A percentile compares a stretch with the other conserved stretches of the same genome.
Evolutionary conservation across 2,113 vertebrate genomes (phyloP).

Genomic region (Struthidea cinerea): DNA sequence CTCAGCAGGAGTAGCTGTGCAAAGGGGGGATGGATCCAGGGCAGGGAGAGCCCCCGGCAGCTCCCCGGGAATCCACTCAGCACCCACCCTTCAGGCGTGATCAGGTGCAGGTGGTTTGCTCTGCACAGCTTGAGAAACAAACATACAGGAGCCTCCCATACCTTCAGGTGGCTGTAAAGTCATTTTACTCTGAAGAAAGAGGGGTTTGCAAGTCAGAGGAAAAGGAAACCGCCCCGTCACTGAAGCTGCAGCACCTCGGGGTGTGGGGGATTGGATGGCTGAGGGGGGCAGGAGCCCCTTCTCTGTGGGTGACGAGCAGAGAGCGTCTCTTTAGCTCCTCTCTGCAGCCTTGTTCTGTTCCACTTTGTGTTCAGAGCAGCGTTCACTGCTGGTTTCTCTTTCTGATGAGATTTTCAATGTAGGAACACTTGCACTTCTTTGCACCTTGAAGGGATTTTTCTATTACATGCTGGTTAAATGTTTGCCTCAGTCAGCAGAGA

Average conservation of each 20-base stretch:
- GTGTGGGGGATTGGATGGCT: not conserved
- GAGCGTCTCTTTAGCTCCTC: not conserved
- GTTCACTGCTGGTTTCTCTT: not conserved
- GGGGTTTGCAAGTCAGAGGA: not conserved
- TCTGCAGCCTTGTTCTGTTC: not conserved
- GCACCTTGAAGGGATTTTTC: not conserved
- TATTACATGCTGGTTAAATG: not conserved
- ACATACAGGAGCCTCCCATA: fast-evolving
- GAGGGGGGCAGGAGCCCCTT: not conserved
- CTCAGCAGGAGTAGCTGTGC: not conserved
- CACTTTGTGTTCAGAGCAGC: not conserved
- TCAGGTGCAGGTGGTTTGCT: not conserved
- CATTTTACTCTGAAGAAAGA: not conserved
- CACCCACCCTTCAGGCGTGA: not conserved
- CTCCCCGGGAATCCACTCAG: not conserved
- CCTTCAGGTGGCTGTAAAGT: not conserved
- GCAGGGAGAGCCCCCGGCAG: not conserved
- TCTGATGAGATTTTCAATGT: not conserved
- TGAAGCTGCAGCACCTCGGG: not conserved
- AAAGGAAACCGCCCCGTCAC: not conserved
- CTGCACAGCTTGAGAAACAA: not conserved
- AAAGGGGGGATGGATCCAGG: not conserved
- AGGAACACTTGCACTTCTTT: not conserved
- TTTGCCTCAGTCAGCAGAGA: not conserved
- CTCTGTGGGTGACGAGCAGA: not conserved